Conservation (phyloP, 1,140 invertebrate genomes). For the Drosophila nasuta region DNA sequence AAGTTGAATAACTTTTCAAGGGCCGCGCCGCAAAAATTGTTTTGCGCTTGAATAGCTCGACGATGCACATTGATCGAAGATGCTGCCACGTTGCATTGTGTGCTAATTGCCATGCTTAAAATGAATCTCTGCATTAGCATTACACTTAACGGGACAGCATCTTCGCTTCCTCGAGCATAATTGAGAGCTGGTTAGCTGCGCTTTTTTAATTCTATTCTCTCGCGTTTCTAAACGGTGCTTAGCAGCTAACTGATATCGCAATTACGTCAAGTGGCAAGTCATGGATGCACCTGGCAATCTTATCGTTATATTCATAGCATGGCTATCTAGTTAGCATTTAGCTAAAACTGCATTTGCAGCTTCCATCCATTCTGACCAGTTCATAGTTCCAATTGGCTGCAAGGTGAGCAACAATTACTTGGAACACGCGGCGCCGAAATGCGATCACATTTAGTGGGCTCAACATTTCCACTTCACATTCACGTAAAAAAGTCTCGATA, state of each 20-base stretch:
- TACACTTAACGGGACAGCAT: slow-evolving; percentile 9
- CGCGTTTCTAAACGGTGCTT: slow-evolving; percentile 13
- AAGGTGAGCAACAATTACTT: slow-evolving; percentile 42
- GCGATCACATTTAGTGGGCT: slow-evolving; percentile 13
- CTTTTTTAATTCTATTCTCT: not conserved
- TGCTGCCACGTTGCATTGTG: slow-evolving; percentile 18
- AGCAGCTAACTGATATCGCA: slow-evolving; percentile 25
- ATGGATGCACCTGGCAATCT: slow-evolving; percentile 28
- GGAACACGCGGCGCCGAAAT: slow-evolving; percentile 3
- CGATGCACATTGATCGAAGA: not conserved
- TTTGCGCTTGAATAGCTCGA: slow-evolving; percentile 13
- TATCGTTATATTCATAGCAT: slow-evolving; percentile 16
- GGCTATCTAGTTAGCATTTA: slow-evolving; percentile 6
- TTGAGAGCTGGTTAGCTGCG: not conserved
- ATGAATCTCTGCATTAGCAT: slow-evolving; percentile 20
- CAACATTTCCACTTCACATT: slow-evolving; percentile 11
- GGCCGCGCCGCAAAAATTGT: slow-evolving; percentile 10
- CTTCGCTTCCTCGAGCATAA: slow-evolving; percentile 3
- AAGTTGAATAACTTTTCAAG: slow-evolving; percentile 63
- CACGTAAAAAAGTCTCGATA: slow-evolving; percentile 15
- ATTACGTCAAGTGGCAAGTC: slow-evolving; percentile 25
- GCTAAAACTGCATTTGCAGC: slow-evolving; percentile 10
- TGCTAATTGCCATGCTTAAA: slow-evolving; percentile 25
- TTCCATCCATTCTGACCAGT: slow-evolving; percentile 5
- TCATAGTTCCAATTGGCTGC: slow-evolving; percentile 27